Conservation (phyloP, 2,888 invertebrate species). For the Pecten maximus region DNA sequence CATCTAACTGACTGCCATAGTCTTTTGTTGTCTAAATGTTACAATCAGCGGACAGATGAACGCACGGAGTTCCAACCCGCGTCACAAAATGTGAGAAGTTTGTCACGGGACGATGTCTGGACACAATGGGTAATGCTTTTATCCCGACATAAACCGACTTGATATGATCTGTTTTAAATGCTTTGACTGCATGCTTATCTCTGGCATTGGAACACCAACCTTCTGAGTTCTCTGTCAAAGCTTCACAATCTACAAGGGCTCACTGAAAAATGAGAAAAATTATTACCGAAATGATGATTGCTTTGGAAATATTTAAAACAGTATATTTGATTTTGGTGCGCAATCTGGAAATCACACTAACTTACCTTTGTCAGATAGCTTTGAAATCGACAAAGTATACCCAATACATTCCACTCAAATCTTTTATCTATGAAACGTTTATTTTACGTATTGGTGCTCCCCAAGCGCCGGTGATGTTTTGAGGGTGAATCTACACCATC, state of each 20-base stretch:
- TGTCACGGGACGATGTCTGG: not conserved
- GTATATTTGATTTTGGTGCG: not conserved
- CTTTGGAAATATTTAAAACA: conserved; percentile 13
- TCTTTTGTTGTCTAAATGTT: not conserved
- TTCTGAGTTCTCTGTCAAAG: conserved; percentile 3
- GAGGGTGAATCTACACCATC: conserved; percentile 1
- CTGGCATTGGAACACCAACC: not conserved
- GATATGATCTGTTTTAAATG: conserved; percentile 20
- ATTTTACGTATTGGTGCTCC: not conserved
- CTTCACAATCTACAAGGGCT: conserved; percentile 25
- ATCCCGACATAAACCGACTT: not conserved
- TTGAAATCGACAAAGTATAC: not conserved
- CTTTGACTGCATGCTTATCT: not conserved
- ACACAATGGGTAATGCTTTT: conserved; percentile 20
- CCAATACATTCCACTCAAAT: conserved; percentile 17
- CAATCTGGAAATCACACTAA: not conserved
- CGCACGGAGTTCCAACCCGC: conserved; percentile 14
- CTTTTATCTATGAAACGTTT: not conserved
- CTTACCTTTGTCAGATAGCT: conserved; percentile 15
- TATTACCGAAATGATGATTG: conserved; percentile 25
- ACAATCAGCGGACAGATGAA: not conserved
- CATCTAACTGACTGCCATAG: conserved; percentile 22
- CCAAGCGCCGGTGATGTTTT: conserved; percentile 13
- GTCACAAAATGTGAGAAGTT: conserved; percentile 19
- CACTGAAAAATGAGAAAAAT: conserved; percentile 27